Conservation (phyloP, 2,113 vertebrate species). For the Brachionichthys hirsutus region DNA sequence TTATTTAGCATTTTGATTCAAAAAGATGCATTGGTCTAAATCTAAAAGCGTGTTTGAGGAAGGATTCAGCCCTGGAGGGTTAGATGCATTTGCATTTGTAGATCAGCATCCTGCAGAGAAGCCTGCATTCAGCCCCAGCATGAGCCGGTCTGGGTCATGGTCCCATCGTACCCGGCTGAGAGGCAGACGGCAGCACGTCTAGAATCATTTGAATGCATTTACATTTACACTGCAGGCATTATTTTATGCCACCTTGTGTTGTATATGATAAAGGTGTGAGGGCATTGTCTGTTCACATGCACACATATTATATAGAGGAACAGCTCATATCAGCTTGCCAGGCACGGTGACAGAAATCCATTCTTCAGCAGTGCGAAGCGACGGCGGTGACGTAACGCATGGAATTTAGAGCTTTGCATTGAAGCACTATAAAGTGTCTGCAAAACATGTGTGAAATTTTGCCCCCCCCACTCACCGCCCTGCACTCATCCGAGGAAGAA, state of each 20-base stretch:
- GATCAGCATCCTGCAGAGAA: conserved; percentile 42
- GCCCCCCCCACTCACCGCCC: conserved; percentile 16
- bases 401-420: conserved; percentile 45
- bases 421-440: conserved; percentile 29
- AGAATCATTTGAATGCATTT: conserved; percentile 60
- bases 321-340: conserved; percentile 32
- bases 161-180: conserved; percentile 34
- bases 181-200: conserved; percentile 9
- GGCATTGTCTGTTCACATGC: conserved; percentile 23
- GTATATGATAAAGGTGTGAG: no score
- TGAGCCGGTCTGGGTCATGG: conserved; percentile 20
- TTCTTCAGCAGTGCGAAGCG: conserved; percentile 23
- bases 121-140: neutral
- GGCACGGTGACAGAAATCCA: conserved; percentile 45
- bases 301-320: conserved; percentile 11
- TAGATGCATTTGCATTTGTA: conserved; percentile 40
- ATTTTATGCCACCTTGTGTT: no score
- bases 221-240: conserved; percentile 43
- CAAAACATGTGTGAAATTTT: conserved; percentile 3
- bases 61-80: neutral
- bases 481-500: conserved; percentile 3
- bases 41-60: conserved; percentile 10
- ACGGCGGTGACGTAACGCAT: conserved; percentile 43
- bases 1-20: neutral
- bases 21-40: neutral